Evolutionary conservation across 2,888 invertebrate species (phyloP).

Genomic region (Torymus aiolomorphi): DNA sequence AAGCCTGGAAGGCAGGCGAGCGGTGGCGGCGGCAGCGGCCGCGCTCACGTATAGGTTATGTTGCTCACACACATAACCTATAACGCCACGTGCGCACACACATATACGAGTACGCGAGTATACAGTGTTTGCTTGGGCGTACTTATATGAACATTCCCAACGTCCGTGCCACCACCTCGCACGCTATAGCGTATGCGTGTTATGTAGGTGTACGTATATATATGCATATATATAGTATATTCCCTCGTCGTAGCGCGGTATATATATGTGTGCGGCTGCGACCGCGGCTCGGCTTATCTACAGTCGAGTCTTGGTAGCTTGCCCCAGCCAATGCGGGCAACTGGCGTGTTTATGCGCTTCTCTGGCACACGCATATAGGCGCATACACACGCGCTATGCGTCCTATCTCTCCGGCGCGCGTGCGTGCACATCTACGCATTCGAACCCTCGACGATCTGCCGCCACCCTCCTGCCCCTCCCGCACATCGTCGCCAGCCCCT

Average conservation of each 20-base stretch:
- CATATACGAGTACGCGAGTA: background rate
- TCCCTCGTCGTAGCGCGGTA: too few relatives aligned
- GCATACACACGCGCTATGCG: background rate
- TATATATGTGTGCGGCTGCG: too few relatives aligned
- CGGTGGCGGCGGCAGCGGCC: background rate
- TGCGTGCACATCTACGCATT: slow-evolving; percentile 11
- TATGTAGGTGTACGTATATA: too few relatives aligned
- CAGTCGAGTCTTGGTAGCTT: slow-evolving; percentile 36
- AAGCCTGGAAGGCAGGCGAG: slow-evolving; percentile 60
- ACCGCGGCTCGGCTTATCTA: slow-evolving; percentile 28
- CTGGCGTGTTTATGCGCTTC: slow-evolving; percentile 6
- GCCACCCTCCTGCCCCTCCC: background rate
- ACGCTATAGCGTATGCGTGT: too few relatives aligned
- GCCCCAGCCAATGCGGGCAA: slow-evolving; percentile 39
- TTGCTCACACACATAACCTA: slow-evolving; percentile 51
- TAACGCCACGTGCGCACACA: slow-evolving; percentile 55
- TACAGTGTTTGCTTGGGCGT: background rate
- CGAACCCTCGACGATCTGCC: slow-evolving; percentile 37
- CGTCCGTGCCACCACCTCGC: background rate
- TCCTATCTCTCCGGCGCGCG: too few relatives aligned
- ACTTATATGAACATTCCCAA: background rate
- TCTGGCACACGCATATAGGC: background rate
- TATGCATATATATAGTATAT: too few relatives aligned
- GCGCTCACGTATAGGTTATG: slow-evolving; percentile 54
- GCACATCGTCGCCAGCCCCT: background rate